These are phyloP conservation scores for Tretioscincus oriximinensis DNA, from an alignment of 2,113 vertebrate genomes.

Conservation along the genomic window DNA sequence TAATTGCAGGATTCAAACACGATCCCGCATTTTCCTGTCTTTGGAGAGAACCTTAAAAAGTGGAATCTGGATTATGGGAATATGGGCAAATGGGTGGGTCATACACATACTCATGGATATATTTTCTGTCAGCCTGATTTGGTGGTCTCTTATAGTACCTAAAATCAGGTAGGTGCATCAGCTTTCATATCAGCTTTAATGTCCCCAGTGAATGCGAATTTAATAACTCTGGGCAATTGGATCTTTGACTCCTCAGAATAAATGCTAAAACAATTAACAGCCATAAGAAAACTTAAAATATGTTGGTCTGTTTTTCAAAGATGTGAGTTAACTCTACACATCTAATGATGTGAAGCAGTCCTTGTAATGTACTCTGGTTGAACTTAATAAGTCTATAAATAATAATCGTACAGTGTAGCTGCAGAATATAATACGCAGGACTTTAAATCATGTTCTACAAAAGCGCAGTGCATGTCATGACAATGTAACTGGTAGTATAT, in stretches of 20 bases:
- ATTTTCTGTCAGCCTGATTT: not conserved
- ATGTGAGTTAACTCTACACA: not conserved
- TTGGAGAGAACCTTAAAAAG: not conserved
- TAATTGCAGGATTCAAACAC: too few relatives aligned
- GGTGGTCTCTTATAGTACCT: not conserved
- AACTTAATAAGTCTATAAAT: conserved; percentile 8
- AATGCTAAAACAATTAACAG: not conserved
- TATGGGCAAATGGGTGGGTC: too few relatives aligned
- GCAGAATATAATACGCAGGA: not conserved
- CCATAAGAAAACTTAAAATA: not conserved
- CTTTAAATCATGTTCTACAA: not conserved
- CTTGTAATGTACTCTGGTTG: not conserved
- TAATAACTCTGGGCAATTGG: too few relatives aligned
- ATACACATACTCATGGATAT: too few relatives aligned
- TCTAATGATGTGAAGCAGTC: not conserved
- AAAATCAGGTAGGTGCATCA: not conserved
- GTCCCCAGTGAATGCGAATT: too few relatives aligned
- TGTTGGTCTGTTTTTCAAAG: not conserved
- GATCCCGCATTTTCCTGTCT: too few relatives aligned
- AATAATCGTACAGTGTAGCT: not conserved
- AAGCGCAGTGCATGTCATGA: not conserved
- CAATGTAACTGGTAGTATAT: not conserved
- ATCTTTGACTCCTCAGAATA: too few relatives aligned
- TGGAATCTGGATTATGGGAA: too few relatives aligned
- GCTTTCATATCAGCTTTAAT: too few relatives aligned